Evolutionary conservation across 2,888 invertebrate species (phyloP).

Genomic region (Pammene aurita): DNA sequence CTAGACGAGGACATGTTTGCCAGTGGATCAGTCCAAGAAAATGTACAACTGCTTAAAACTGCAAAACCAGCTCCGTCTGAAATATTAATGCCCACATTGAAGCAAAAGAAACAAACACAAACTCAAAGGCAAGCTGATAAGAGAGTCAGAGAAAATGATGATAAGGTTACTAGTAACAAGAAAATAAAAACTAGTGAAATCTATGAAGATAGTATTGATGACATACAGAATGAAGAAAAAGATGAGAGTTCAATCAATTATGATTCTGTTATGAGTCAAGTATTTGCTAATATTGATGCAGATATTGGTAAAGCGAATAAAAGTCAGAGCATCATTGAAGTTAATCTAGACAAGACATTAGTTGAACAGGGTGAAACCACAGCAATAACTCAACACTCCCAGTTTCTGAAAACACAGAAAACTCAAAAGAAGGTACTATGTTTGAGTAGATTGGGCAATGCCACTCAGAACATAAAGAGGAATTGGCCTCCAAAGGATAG

Average conservation of each 20-base stretch:
- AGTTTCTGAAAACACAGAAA: conserved; percentile 43
- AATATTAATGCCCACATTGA: conserved; percentile 61
- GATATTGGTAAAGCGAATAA: conserved; percentile 61
- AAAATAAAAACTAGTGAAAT: conserved; percentile 55
- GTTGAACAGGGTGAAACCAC: conserved; percentile 28
- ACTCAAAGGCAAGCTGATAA: conserved; percentile 59
- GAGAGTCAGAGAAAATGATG: conserved; percentile 57
- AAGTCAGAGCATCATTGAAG: conserved; percentile 48
- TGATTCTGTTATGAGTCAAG: conserved; percentile 69
- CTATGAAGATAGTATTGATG: conserved; percentile 24
- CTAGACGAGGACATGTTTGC: conserved; percentile 68
- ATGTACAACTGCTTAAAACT: conserved; percentile 58
- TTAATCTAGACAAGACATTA: conserved; percentile 11
- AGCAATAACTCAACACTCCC: conserved; percentile 31
- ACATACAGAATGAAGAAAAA: conserved; percentile 16
- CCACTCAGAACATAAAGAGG: conserved; percentile 14
- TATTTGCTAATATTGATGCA: conserved; percentile 73
- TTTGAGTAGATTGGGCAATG: conserved; percentile 23
- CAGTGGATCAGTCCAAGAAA: conserved; percentile 64
- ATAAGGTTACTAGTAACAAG: conserved; percentile 56
- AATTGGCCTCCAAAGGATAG: conserved; percentile 57
- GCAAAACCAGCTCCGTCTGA: conserved; percentile 61
- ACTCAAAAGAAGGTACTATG: conserved; percentile 44
- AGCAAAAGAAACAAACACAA: conserved; percentile 50
- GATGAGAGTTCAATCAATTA: conserved; percentile 63